A percentile compares a stretch with the other conserved stretches of the same genome.
phyloP scores from a whole-genome alignment of 2,888 invertebrate species.

The Himalopsyche japonica region DNA sequence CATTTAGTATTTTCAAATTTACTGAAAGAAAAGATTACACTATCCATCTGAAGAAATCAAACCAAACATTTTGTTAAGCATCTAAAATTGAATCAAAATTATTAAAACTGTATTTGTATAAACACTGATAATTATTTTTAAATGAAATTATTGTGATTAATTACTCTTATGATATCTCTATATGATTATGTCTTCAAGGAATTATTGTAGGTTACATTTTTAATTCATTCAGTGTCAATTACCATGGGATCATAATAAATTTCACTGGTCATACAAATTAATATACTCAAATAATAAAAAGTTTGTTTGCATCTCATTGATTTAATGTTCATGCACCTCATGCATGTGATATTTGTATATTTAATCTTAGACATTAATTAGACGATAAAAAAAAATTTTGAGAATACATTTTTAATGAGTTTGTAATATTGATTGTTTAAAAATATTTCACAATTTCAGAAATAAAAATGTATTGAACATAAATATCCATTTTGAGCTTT shows the following conservation, averaged over 20 bases:
- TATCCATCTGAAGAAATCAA: background rate
- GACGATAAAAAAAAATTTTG: no score
- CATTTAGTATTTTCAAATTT: no score
- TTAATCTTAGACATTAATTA: no score
- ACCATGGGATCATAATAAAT: background rate
- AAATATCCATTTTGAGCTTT: no score
- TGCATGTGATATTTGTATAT: no score
- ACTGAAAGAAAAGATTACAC: no score
- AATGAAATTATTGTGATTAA: background rate
- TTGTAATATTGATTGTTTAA: no score
- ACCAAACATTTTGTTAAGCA: background rate
- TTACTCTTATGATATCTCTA: constrained; percentile 21
- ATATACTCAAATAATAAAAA: background rate
- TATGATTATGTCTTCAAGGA: constrained; percentile 46
- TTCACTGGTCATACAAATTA: background rate
- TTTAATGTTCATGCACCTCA: no score
- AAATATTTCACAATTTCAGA: no score
- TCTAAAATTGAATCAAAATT: constrained; percentile 6
- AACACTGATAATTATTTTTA: background rate
- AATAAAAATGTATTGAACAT: no score
- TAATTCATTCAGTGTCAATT: constrained; percentile 42
- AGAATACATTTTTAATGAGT: no score
- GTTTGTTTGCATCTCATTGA: background rate
- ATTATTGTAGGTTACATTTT: constrained; percentile 45
- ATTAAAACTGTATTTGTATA: background rate